Evolutionary conservation across 2,888 invertebrate genomes (phyloP).

Genomic region (Drosophila aldrichi): DNA sequence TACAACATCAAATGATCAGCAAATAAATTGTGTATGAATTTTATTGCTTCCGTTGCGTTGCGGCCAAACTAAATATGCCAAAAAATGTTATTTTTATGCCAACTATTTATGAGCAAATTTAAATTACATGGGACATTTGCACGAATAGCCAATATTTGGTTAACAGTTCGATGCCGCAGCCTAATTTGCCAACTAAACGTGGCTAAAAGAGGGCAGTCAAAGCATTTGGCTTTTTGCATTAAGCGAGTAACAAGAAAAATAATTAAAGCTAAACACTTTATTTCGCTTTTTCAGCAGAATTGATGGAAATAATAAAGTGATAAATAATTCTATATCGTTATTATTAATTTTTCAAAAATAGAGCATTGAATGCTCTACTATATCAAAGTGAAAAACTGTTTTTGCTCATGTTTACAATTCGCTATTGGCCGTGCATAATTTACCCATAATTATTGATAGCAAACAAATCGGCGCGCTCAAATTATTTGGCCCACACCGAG

Average conservation of each 20-base stretch:
- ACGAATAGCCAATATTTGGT: conserved; percentile 27
- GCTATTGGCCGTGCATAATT: conserved; percentile 64
- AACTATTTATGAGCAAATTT: conserved; percentile 49
- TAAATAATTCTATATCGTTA: neutral
- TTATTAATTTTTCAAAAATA: neutral
- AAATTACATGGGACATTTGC: conserved; percentile 16
- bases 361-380: conserved; percentile 19
- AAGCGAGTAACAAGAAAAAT: neutral
- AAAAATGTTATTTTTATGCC: conserved; percentile 12
- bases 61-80: conserved; percentile 5
- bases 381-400: neutral
- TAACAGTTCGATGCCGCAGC: conserved; percentile 4
- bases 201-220: neutral
- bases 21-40: conserved; percentile 53
- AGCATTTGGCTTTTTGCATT: neutral
- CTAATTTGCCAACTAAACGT: conserved; percentile 17
- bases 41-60: conserved; percentile 51
- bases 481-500: conserved; percentile 27
- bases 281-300: neutral
- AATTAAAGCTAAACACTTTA: neutral
- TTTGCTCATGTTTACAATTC: conserved; percentile 50
- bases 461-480: conserved; percentile 50
- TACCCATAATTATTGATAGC: conserved; percentile 68
- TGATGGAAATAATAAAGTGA: no score
- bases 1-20: conserved; percentile 35